Conservation (phyloP, 2,797 vertebrate genomes). For the Macrochelys suwanniensis region DNA sequence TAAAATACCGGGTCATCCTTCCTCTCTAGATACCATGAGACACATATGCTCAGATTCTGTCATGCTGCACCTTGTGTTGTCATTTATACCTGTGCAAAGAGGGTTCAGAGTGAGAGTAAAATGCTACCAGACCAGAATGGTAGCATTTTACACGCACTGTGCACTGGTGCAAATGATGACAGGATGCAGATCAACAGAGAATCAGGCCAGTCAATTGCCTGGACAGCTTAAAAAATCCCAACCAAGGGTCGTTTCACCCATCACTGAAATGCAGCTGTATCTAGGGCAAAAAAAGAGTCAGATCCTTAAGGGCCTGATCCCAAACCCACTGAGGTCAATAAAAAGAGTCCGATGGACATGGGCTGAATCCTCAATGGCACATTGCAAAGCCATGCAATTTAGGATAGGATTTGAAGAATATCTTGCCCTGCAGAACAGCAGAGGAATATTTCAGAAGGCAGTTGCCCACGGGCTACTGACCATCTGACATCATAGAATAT, state of each 20-base stretch:
- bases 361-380: neutral
- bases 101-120: neutral
- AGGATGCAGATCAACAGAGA: neutral
- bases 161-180: neutral
- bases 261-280: neutral
- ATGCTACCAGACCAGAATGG: neutral
- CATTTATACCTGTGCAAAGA: neutral
- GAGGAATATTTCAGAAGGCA: neutral
- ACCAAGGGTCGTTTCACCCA: neutral
- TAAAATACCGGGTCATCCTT: neutral
- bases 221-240: neutral
- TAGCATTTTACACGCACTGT: neutral
- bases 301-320: neutral
- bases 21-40: neutral
- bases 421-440: neutral
- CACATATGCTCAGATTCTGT: neutral
- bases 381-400: neutral
- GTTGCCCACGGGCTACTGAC: neutral
- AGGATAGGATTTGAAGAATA: neutral
- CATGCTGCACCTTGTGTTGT: neutral
- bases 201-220: neutral
- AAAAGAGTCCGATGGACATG: neutral
- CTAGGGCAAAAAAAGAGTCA: neutral
- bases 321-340: neutral
- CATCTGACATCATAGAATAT: too few relatives aligned